Evolutionary conservation across 2,797 vertebrate species (phyloP), one percentile per base, ranked within the genome.

Genomic region (Bradypodion pumilum): DNA sequence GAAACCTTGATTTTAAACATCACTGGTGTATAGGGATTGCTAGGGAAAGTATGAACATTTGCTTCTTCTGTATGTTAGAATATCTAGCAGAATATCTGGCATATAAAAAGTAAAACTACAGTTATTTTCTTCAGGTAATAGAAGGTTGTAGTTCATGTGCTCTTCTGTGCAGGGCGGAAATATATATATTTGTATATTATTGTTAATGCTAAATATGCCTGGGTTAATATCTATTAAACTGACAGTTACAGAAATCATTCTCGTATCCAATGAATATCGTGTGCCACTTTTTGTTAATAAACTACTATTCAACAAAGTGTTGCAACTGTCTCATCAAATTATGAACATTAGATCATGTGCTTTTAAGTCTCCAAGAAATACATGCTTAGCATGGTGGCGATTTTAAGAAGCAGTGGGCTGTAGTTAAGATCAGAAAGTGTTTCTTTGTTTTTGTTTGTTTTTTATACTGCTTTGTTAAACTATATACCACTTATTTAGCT

Each of bases 261-360:
- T 68, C 69, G 74, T 66, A 37, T 40, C 15, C 44, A 52, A 13
- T 78, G 29, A 66, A 56, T 74, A 85, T 42, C 59, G 75, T 32
- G 65, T 74, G 60, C 35, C 74, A 83, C 27, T 69, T 83, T 77
- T 77, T 84, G 42, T 52, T 84, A 84, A 84, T 84, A 79, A 79
- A 85, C 25, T 72, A 25, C 69, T 42, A 19, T 74, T 85, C 32
- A 74, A 66, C 83, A 79, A 29, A 75, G 65, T 49, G 25, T 2
- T 72, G 9, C 59, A 9, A 29, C 29, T 19, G 37, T 74, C 21
- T 80, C 46, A 69, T 70, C 32, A 29, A n/a, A n/a, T 80, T 66
- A 8, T 40, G 25, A 42, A 42, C 4, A 1, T 70, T 23, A 7
- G 25, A 6, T 8, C n/a, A 15, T 42, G 25, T 62, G 56, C 15